A percentile compares a stretch with the other conserved stretches of the same genome.
These are phyloP conservation scores for Clitarchus hookeri DNA, from an alignment of 2,888 invertebrate genomes.

Conservation along the genomic window DNA sequence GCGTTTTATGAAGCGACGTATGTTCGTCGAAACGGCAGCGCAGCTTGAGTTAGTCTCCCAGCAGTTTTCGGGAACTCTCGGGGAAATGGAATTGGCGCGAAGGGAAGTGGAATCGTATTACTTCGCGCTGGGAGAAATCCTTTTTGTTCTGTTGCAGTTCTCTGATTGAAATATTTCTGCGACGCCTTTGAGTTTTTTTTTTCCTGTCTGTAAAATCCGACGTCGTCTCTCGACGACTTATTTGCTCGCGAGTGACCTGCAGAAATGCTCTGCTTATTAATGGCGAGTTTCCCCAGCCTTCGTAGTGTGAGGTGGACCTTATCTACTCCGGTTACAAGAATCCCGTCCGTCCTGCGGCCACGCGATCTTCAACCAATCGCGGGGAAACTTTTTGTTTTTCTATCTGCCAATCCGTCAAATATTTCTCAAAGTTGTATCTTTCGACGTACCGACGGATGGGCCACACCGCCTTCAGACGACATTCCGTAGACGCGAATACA, in stretches of 20 bases:
- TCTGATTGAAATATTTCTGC: not conserved
- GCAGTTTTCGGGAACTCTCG: not conserved
- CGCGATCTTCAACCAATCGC: too few relatives aligned
- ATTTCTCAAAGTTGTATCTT: too few relatives aligned
- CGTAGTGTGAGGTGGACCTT: too few relatives aligned
- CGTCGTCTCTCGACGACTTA: not conserved
- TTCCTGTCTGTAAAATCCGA: not conserved
- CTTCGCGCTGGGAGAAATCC: not conserved
- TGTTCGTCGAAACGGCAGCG: not conserved
- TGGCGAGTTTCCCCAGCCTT: too few relatives aligned
- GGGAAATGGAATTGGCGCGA: not conserved
- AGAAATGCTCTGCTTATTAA: too few relatives aligned
- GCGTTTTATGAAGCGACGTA: not conserved
- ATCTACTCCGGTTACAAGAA: too few relatives aligned
- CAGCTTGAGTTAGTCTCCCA: not conserved
- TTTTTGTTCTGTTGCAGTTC: not conserved
- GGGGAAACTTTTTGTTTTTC: too few relatives aligned
- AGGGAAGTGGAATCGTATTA: not conserved
- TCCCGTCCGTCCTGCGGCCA: too few relatives aligned
- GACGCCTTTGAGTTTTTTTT: not conserved
- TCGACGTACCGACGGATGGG: too few relatives aligned
- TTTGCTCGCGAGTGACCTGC: not conserved
- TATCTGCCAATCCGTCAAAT: too few relatives aligned
- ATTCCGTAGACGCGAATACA: too few relatives aligned
- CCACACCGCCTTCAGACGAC: too few relatives aligned